These are phyloP conservation scores for Petrophora chlorosata DNA, from an alignment of 2,888 invertebrate genomes.

Conservation along the genomic window DNA sequence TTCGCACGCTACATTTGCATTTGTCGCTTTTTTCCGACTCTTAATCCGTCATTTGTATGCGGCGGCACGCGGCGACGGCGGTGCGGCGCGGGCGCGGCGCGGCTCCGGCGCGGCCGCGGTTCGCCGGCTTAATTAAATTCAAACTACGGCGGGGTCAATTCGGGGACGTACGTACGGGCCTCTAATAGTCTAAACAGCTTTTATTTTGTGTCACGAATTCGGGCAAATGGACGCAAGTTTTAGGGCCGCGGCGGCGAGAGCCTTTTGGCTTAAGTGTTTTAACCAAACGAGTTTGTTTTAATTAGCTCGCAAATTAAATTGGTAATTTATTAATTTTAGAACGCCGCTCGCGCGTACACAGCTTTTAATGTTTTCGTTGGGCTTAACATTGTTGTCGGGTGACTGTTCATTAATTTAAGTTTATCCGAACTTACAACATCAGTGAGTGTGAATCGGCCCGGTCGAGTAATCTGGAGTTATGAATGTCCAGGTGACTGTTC, in stretches of 20 bases:
- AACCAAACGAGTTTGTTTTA: conserved; percentile 23
- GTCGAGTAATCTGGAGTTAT: too few relatives aligned
- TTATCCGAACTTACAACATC: not conserved
- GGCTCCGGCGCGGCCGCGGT: conserved; percentile 9
- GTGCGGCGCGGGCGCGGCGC: conserved; percentile 9
- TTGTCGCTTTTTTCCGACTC: conserved; percentile 39
- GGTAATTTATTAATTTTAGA: conserved; percentile 10
- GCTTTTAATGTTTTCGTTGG: not conserved
- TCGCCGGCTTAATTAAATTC: conserved; percentile 38
- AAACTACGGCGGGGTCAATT: conserved; percentile 24
- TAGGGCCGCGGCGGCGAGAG: conserved; percentile 11
- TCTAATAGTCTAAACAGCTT: conserved; percentile 22
- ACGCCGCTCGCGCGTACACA: not conserved
- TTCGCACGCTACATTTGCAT: conserved; percentile 36
- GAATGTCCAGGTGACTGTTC: too few relatives aligned
- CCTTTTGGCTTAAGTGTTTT: conserved; percentile 12
- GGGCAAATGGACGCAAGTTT: conserved; percentile 12
- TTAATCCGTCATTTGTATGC: conserved; percentile 49
- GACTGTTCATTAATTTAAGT: not conserved
- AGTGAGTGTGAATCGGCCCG: too few relatives aligned
- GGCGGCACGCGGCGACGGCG: conserved; percentile 31
- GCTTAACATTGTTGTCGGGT: not conserved
- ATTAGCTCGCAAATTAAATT: conserved; percentile 18
- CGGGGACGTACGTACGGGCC: not conserved
- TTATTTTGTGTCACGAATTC: conserved; percentile 18